Evolutionary conservation across 2,888 invertebrate species (phyloP).

Genomic region (Norana najaformis): DNA sequence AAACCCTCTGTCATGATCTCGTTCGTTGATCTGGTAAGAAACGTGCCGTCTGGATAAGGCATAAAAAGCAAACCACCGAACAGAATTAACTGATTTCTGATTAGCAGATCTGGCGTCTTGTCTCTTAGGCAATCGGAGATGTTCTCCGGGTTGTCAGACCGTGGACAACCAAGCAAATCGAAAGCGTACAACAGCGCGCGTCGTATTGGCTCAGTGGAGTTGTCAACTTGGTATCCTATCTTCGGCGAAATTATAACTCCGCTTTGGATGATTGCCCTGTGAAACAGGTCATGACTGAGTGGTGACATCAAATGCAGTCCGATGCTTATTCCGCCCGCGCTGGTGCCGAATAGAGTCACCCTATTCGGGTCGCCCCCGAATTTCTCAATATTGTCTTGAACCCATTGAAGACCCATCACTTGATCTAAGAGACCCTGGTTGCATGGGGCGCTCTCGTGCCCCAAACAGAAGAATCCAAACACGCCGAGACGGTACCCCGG

Average conservation of each 20-base stretch:
- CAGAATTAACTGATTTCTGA: conserved; percentile 57
- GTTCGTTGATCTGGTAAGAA: conserved; percentile 75
- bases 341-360: background rate
- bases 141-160: conserved; percentile 33
- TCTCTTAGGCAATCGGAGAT: conserved; percentile 40
- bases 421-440: conserved; percentile 21
- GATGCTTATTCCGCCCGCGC: background rate
- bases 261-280: background rate
- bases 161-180: conserved; percentile 38
- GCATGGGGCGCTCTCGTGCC: background rate
- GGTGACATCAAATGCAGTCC: background rate
- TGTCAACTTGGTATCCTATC: conserved; percentile 75
- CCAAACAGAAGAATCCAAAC: background rate
- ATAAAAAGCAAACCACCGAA: conserved; percentile 87
- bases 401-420: background rate
- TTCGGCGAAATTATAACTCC: conserved; percentile 89
- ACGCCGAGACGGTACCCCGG: background rate
- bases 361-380: conserved; percentile 14
- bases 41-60: conserved; percentile 91
- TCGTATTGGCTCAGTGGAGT: conserved; percentile 75
- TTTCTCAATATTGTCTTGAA: background rate
- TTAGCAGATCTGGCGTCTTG: conserved; percentile 39
- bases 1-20: conserved; percentile 77
- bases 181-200: conserved; percentile 78
- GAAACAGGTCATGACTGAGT: background rate